Percentiles rank a stretch among this genome's conserved stretches.
Evolutionary conservation across 2,888 invertebrate genomes (phyloP).

Genomic region (Gymnocheta viridis): DNA sequence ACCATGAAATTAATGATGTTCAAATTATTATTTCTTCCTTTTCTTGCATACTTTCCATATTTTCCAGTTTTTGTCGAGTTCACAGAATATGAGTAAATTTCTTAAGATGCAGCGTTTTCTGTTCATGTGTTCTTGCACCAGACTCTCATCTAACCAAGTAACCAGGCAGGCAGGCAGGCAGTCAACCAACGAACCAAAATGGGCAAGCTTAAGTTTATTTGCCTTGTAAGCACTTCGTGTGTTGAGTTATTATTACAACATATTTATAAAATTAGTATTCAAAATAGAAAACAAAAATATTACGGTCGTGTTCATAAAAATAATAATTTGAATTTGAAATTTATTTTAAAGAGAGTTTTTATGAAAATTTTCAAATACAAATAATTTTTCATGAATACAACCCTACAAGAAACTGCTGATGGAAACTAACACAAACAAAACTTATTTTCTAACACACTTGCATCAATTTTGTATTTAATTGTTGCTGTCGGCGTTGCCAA

Average conservation of each 20-base stretch:
- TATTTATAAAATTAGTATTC: conserved; percentile 18
- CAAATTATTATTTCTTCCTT: conserved; percentile 54
- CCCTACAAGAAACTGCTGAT: too few species aligned
- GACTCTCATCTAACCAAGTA: conserved; percentile 10
- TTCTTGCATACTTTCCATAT: conserved; percentile 13
- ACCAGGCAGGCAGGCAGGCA: background rate
- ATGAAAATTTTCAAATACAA: too few species aligned
- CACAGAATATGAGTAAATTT: conserved; percentile 55
- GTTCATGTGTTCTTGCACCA: conserved; percentile 59
- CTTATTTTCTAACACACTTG: too few species aligned
- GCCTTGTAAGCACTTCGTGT: conserved; percentile 45
- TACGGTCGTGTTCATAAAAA: too few species aligned
- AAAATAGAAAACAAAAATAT: background rate
- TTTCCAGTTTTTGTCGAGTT: conserved; percentile 44
- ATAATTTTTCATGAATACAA: too few species aligned
- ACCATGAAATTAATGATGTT: conserved; percentile 69
- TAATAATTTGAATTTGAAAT: background rate
- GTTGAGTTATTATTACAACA: conserved; percentile 56
- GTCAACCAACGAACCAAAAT: conserved; percentile 14
- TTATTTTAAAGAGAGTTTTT: too few species aligned
- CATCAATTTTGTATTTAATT: too few species aligned
- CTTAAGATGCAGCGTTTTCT: conserved; percentile 57
- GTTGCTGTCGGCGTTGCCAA: too few species aligned
- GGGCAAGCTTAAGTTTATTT: conserved; percentile 32
- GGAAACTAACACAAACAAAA: too few species aligned